phyloP scores from a whole-genome alignment of 2,888 invertebrate genomes.

The Ganaspis brasiliensis region DNA sequence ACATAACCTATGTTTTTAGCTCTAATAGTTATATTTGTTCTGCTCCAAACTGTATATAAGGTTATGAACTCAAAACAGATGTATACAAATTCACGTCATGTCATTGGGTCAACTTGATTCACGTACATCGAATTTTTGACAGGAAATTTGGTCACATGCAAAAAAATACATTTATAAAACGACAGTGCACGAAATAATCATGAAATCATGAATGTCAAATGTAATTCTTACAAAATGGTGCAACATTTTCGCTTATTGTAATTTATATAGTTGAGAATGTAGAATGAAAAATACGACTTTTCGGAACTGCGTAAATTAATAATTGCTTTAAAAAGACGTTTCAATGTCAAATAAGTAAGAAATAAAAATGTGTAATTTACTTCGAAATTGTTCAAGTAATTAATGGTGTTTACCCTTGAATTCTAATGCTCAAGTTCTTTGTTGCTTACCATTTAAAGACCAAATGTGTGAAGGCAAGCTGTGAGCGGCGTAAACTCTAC shows the following conservation, averaged over 20 bases:
- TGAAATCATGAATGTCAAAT: neutral
- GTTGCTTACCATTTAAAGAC: constrained; percentile 84
- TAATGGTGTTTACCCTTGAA: neutral
- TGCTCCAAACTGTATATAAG: neutral
- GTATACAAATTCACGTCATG: constrained; percentile 13
- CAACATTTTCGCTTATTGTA: neutral
- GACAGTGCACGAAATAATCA: neutral
- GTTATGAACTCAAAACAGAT: constrained; percentile 2
- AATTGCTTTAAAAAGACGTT: neutral
- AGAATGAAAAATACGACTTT: constrained; percentile 15
- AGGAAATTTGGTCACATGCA: neutral
- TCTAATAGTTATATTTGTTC: neutral
- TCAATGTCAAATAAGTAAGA: neutral
- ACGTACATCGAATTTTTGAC: neutral
- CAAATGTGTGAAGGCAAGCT: constrained; percentile 95
- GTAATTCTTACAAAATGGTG: neutral
- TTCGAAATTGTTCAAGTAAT: neutral
- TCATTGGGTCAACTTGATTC: constrained; percentile 1
- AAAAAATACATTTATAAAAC: neutral
- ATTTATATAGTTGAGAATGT: no score
- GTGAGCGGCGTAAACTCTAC: constrained; percentile 93
- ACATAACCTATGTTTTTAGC: constrained; percentile 20
- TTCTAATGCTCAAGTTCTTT: neutral
- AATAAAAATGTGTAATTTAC: neutral
- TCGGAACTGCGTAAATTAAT: constrained; percentile 12